Conservation (phyloP, 2,113 vertebrate genomes). For the Calyptommatus sinebrachiatus region DNA sequence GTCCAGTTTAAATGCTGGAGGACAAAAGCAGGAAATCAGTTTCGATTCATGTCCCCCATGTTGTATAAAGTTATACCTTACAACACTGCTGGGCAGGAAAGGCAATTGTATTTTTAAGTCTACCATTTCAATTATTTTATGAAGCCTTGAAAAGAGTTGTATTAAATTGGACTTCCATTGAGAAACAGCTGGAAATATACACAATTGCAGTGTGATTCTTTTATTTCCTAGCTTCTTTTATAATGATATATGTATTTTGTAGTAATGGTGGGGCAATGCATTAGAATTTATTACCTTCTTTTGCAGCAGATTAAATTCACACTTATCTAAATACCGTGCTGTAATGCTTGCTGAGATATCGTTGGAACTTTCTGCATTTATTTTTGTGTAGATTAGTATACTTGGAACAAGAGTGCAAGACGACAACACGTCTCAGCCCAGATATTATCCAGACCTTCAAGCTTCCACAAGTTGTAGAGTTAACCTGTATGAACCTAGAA, state of each 20-base stretch:
- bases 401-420: too few species aligned
- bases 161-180: conserved; percentile 8
- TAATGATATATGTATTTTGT: not conserved
- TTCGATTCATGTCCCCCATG: not conserved
- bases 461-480: too few species aligned
- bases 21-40: conserved; percentile 28
- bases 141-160: not conserved
- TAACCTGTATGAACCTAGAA: too few species aligned
- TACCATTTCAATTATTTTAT: conserved; percentile 26
- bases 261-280: not conserved
- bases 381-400: too few species aligned
- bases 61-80: not conserved
- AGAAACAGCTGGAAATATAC: not conserved
- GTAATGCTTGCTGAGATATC: not conserved
- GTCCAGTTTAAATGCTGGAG: not conserved
- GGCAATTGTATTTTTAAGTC: conserved; percentile 8
- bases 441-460: too few species aligned
- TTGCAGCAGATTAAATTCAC: not conserved
- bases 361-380: not conserved
- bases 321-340: too few species aligned
- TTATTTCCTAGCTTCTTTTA: conserved; percentile 7
- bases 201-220: not conserved
- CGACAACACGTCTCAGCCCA: too few species aligned
- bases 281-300: not conserved
- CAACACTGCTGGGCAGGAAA: conserved; percentile 21